phyloP scores from a whole-genome alignment of 1,140 invertebrate species.

The Drosophila pectinifera region DNA sequence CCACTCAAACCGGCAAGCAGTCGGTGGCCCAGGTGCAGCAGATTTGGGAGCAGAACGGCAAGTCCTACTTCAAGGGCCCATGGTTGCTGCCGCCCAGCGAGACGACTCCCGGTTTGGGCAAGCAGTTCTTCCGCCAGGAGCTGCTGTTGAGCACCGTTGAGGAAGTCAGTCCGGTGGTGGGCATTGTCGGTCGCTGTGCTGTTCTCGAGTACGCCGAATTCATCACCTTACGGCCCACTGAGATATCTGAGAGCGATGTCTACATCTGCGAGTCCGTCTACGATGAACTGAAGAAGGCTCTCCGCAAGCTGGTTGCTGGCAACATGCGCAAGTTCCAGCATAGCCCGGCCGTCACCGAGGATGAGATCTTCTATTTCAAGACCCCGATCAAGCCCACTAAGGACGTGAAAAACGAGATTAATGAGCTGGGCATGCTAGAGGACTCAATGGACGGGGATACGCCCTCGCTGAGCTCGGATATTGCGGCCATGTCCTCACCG shows the following conservation, averaged over 20 bases:
- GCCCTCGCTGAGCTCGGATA: conserved; percentile 90
- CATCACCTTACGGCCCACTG: conserved; percentile 96
- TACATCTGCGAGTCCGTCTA: conserved; percentile 97
- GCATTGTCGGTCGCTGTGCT: conserved; percentile 95
- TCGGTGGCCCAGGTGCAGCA: conserved; percentile 97
- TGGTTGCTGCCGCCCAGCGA: conserved; percentile 96
- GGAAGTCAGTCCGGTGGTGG: conserved; percentile 95
- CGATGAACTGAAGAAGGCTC: conserved; percentile 93
- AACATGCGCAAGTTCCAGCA: conserved; percentile 94
- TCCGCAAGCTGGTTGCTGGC: conserved; percentile 90
- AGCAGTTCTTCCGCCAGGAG: conserved; percentile 96
- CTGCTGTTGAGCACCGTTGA: conserved; percentile 96
- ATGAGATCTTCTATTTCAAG: conserved; percentile 97
- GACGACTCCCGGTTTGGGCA: conserved; percentile 88
- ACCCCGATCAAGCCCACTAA: conserved; percentile 89
- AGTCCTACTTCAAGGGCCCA: conserved; percentile 96
- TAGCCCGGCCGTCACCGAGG: conserved; percentile 92
- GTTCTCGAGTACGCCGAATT: conserved; percentile 97
- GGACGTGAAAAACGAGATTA: conserved; percentile 83
- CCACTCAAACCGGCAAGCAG: conserved; percentile 93
- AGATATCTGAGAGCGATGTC: conserved; percentile 96
- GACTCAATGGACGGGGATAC: conserved; percentile 90
- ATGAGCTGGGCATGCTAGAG: conserved; percentile 88
- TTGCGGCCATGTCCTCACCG: conserved; percentile 85
- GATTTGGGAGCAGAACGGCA: conserved; percentile 95